Base-by-base conservation (phyloP, 2,888 invertebrate species). In the Taphrorychus bicolor region DNA sequence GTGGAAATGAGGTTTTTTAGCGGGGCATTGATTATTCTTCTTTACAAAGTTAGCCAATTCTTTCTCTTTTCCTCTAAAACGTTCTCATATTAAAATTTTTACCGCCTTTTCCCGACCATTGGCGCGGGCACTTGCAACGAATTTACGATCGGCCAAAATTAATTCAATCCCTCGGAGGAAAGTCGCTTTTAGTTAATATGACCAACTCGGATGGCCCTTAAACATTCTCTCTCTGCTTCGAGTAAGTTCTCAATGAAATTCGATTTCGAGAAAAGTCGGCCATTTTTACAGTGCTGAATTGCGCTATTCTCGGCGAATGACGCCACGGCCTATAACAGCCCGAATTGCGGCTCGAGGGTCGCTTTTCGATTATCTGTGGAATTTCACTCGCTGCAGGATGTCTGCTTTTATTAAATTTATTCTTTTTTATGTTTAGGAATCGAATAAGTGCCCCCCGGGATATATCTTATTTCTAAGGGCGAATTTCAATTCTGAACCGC, bases 61-160 rank as follows among this genome's bases (percentile, higher is more conserved):
- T 14, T 48, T 5, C 11, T 16, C n/a, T 2, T 3, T 48, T 48
- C 16, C 16, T 48, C 16, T 48, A 48, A 9, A 48, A 48, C 3
- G 16, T 48, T 48, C 22, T 21, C 42, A 61, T 61, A 61, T 54
- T 61, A 23, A 53, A 61, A 54, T 54, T 61, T 61, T 61, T 61
- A 61, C 54, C n/a, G 18, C 24, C 22, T 14, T 21, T 51, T 45
- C 59, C 19, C 41, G 17, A n/a, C n/a, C n/a, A n/a, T n/a, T n/a
- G n/a, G n/a, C n/a, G n/a, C n/a, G n/a, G n/a, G 23, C 24, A 23
- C 45, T 41, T 54, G 51, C 19, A 48, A 18, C 40, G 52, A 71
- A 72, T 72, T 72, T 70, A 72, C 70, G 53, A 58, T 58, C 58
- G 40, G n/a, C 66, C 61, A 54, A 70, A 69, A 71, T 73, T 71